These are phyloP conservation scores for Chondrilla cf. caribensis DNA, from an alignment of 37 sponge, comb jelly and placozoan genomes.

Conservation along the genomic window DNA sequence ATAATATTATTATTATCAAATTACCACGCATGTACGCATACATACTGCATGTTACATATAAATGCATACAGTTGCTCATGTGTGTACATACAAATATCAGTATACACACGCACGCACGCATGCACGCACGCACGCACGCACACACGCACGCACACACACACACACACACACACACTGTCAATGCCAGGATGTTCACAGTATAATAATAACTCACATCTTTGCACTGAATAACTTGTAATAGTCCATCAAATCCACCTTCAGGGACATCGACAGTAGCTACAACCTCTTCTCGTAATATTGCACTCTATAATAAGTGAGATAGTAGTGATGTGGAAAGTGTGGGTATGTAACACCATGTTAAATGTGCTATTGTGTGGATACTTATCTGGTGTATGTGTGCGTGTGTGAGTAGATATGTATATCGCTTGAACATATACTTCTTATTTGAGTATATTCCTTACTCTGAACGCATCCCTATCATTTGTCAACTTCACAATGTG, in stretches of 20 bases:
- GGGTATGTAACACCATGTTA: too few relatives aligned
- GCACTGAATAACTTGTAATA: conserved; percentile 2
- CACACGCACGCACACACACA: conserved; percentile 18
- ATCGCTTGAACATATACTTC: neutral
- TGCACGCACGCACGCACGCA: neutral
- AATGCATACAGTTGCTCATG: neutral
- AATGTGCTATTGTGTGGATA: too few relatives aligned
- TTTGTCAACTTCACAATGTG: neutral
- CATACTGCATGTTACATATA: too few relatives aligned
- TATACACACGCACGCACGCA: neutral
- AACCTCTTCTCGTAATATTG: neutral
- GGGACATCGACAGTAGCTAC: conserved; percentile 48
- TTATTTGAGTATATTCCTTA: neutral
- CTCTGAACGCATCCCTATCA: neutral
- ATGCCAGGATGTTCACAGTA: too few relatives aligned
- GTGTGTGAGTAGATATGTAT: too few relatives aligned
- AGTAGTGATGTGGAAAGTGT: neutral
- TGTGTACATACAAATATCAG: neutral
- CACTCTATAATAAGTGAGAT: conserved; percentile 2
- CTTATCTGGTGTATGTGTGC: too few relatives aligned
- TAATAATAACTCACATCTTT: neutral
- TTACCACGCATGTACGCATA: too few relatives aligned
- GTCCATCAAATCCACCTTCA: conserved; percentile 4
- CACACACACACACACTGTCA: neutral
- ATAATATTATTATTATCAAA: too few relatives aligned